Evolutionary conservation across 1,140 invertebrate genomes (phyloP).

Genomic region (fruit fly (Drosophila melanogaster)): Release_6_plus_ISO1_MT NT_037436.4:14449001-14449500

Average conservation of each 20-base stretch:
- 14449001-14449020: neutral
- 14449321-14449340: slow-evolving; percentile 5
- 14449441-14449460: slow-evolving; percentile 47
- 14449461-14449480: slow-evolving; percentile 72
- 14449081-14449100: too few relatives aligned
- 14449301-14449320: slow-evolving; percentile 19
- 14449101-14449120: too few relatives aligned
- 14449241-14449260: slow-evolving; percentile 27
- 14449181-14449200: neutral
- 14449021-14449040: neutral
- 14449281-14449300: slow-evolving; percentile 41
- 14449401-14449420: slow-evolving; percentile 16
- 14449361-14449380: slow-evolving; percentile 27
- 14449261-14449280: slow-evolving; percentile 17
- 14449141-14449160: too few relatives aligned
- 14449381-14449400: slow-evolving; percentile 24
- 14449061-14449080: too few relatives aligned
- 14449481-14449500: slow-evolving; percentile 71
- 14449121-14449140: too few relatives aligned
- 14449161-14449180: too few relatives aligned
- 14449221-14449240: slow-evolving; percentile 30
- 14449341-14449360: slow-evolving; percentile 28
- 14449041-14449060: too few relatives aligned
- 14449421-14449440: slow-evolving; percentile 28
- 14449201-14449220: neutral